phyloP scores from a whole-genome alignment of 2,113 vertebrate genomes.

The Isurus oxyrinchus region DNA sequence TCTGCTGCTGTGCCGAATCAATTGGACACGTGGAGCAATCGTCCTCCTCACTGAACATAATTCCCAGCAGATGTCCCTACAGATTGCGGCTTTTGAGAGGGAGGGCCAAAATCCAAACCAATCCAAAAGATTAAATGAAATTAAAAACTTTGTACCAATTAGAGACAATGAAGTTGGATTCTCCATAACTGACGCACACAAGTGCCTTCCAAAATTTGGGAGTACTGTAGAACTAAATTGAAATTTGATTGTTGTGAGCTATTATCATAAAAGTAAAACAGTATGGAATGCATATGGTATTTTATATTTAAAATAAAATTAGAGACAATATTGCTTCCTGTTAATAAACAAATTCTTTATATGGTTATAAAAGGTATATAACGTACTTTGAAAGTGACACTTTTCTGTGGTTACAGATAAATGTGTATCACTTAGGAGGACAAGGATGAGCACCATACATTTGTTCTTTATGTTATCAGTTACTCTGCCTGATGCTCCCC shows the following conservation, averaged over 20 bases:
- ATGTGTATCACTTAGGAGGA: no score
- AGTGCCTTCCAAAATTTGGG: not conserved
- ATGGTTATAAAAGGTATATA: no score
- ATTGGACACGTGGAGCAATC: no score
- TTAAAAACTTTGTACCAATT: not conserved
- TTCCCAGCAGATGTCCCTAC: not conserved
- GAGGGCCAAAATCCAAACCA: not conserved
- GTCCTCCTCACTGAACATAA: not conserved
- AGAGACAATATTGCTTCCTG: not conserved
- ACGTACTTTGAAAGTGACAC: no score
- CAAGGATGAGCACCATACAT: no score
- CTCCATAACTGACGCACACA: not conserved
- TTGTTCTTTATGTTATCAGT: no score
- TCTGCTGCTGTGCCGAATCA: not conserved
- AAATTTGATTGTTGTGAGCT: constrained; percentile 1
- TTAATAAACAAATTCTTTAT: not conserved
- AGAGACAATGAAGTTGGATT: not conserved
- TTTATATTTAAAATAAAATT: not conserved
- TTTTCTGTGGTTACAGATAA: no score
- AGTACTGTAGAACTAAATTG: not conserved
- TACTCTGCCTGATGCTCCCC: no score
- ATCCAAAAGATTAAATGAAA: not conserved
- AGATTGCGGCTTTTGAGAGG: not conserved
- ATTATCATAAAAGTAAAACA: not conserved
- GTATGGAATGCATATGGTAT: not conserved